Evolutionary conservation across 2,113 vertebrate species (phyloP).

Genomic region (Aphelocoma coerulescens): DNA sequence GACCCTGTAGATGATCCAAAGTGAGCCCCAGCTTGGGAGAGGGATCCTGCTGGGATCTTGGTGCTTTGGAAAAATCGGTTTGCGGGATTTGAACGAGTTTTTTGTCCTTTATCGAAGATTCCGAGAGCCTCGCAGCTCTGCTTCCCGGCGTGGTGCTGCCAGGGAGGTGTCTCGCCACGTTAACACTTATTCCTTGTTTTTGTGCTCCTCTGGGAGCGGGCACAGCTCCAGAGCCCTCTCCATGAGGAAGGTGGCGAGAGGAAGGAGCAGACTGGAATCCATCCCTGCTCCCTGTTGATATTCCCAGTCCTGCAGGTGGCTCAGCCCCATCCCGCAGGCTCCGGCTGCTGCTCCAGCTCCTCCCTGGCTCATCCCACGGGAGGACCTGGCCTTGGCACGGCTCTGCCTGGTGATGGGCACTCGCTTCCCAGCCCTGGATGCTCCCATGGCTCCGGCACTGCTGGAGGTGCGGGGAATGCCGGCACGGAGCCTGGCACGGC

Average conservation of each 20-base stretch:
- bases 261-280: background rate
- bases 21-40: background rate
- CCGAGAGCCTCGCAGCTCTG: background rate
- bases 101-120: background rate
- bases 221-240: background rate
- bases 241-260: rapidly evolving
- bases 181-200: background rate
- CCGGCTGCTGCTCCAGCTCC: rapidly evolving
- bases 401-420: background rate
- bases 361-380: background rate
- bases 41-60: background rate
- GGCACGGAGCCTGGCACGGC: background rate
- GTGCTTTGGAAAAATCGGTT: background rate
- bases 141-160: background rate
- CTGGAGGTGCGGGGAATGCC: background rate
- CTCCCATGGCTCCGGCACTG: background rate
- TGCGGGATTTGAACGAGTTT: background rate
- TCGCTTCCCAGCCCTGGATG: background rate
- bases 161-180: background rate
- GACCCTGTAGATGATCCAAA: background rate
- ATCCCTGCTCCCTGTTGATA: background rate
- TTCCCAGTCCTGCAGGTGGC: background rate
- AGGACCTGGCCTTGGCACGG: background rate
- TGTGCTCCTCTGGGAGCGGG: background rate
- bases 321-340: background rate